Percentiles rank a stretch among this genome's conserved stretches.
phyloP scores from a whole-genome alignment of 2,888 invertebrate species.

The Ennomos erosarius region DNA sequence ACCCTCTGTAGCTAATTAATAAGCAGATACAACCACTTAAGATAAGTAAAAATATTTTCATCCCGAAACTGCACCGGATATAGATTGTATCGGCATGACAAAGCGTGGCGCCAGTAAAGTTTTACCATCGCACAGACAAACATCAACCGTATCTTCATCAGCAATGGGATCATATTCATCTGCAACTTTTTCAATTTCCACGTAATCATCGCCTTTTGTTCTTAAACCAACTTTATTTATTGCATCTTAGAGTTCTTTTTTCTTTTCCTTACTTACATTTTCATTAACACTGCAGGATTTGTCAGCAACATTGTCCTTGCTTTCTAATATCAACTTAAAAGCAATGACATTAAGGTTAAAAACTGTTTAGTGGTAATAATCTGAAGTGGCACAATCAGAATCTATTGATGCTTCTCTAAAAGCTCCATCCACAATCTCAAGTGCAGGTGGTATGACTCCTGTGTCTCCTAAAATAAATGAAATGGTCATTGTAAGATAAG shows the following conservation, averaged over 20 bases:
- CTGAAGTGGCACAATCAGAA: conserved; percentile 72
- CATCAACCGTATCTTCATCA: conserved; percentile 38
- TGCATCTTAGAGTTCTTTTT: conserved; percentile 49
- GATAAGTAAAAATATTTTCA: conserved; percentile 85
- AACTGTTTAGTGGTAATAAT: conserved; percentile 41
- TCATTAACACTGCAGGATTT: conserved; percentile 63
- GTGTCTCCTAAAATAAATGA: conserved; percentile 83
- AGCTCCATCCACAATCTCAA: conserved; percentile 73
- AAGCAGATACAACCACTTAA: conserved; percentile 85
- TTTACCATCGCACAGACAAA: conserved; percentile 31
- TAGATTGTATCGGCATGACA: conserved; percentile 83
- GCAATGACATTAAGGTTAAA: conserved; percentile 36
- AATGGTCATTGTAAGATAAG: conserved; percentile 78
- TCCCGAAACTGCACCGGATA: conserved; percentile 84
- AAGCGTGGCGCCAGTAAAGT: conserved; percentile 80
- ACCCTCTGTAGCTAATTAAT: conserved; percentile 81
- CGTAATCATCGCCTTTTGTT: conserved; percentile 32
- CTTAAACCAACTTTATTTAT: conserved; percentile 46
- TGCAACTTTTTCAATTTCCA: conserved; percentile 37
- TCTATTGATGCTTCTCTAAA: conserved; percentile 76
- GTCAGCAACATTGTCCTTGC: conserved; percentile 57
- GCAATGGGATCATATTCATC: conserved; percentile 37
- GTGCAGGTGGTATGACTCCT: conserved; percentile 82
- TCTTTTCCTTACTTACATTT: conserved; percentile 36
- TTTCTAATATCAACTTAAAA: conserved; percentile 38